These are phyloP conservation scores for Drosophila greeni DNA, from an alignment of 2,888 invertebrate genomes.

Conservation along the genomic window DNA sequence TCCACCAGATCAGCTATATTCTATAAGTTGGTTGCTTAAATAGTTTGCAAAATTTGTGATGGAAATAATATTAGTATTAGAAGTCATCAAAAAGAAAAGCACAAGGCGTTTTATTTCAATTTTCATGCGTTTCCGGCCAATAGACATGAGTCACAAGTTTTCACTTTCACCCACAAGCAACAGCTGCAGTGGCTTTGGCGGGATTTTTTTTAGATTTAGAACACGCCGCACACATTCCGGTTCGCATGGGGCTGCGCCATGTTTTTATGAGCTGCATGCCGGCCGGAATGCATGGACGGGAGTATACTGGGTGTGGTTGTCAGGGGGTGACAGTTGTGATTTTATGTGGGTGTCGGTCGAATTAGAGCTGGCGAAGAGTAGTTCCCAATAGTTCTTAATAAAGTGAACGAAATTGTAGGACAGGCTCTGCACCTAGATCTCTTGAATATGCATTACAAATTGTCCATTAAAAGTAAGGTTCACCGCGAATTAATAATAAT, in stretches of 20 bases:
- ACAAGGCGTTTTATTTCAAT: conserved; percentile 58
- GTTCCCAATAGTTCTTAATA: not conserved
- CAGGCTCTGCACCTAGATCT: not conserved
- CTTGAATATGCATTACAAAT: not conserved
- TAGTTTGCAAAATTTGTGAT: not conserved
- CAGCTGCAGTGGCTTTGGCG: conserved; percentile 45
- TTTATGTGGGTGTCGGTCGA: conserved; percentile 51
- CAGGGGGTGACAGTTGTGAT: conserved; percentile 44
- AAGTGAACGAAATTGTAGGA: not conserved
- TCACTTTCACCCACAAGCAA: conserved; percentile 56
- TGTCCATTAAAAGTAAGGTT: conserved; percentile 2
- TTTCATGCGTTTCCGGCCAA: conserved; percentile 63
- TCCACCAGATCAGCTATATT: not conserved
- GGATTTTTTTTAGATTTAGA: conserved; percentile 60
- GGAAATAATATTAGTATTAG: conserved; percentile 2
- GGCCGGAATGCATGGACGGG: conserved; percentile 8
- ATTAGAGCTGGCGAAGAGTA: conserved; percentile 14
- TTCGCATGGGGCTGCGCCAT: conserved; percentile 24
- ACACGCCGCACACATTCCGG: conserved; percentile 46
- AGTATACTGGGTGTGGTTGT: conserved; percentile 7
- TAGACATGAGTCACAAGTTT: conserved; percentile 50
- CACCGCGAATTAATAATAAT: conserved; percentile 9
- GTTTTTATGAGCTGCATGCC: conserved; percentile 44
- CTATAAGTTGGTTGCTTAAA: not conserved
- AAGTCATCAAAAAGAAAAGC: conserved; percentile 36